Conservation (phyloP, 2,888 invertebrate species). For the Keiferia lycopersicella region DNA sequence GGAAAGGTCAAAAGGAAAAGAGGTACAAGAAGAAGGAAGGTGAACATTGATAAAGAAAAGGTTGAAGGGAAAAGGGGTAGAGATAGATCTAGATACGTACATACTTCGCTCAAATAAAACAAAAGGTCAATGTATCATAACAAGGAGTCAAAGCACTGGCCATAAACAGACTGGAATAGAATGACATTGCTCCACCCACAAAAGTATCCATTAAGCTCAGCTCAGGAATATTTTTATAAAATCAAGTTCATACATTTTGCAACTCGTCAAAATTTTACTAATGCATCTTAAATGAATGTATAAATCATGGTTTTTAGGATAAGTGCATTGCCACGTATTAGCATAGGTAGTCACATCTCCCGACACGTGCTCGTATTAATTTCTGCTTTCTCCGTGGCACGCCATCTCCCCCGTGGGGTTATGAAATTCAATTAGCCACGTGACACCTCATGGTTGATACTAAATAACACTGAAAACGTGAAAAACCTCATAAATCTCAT, state of each 20-base stretch:
- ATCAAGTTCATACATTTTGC: not conserved
- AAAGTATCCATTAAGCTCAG: not conserved
- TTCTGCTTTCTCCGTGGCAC: conserved; percentile 20
- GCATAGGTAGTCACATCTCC: conserved; percentile 18
- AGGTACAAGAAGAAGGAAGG: too few species aligned
- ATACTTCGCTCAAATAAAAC: too few species aligned
- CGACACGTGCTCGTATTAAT: conserved; percentile 7
- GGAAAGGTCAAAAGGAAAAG: too few species aligned
- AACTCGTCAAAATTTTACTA: not conserved
- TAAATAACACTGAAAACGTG: conserved; percentile 16
- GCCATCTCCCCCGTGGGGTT: not conserved
- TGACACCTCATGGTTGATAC: conserved; percentile 12
- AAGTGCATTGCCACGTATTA: conserved; percentile 6
- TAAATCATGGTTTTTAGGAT: not conserved
- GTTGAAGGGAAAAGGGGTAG: too few species aligned
- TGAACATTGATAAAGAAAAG: too few species aligned
- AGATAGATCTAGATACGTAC: too few species aligned
- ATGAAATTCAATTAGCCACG: conserved; percentile 21
- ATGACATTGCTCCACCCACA: too few species aligned
- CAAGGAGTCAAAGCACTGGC: too few species aligned
- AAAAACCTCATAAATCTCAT: conserved; percentile 8
- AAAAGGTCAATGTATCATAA: too few species aligned
- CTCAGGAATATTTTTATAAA: not conserved
- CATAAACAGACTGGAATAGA: too few species aligned
- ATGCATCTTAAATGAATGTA: not conserved